Evolutionary conservation across 2,888 invertebrate genomes (phyloP), one percentile per base, ranked within the genome.

Genomic region (Himalopsyche anomala): DNA sequence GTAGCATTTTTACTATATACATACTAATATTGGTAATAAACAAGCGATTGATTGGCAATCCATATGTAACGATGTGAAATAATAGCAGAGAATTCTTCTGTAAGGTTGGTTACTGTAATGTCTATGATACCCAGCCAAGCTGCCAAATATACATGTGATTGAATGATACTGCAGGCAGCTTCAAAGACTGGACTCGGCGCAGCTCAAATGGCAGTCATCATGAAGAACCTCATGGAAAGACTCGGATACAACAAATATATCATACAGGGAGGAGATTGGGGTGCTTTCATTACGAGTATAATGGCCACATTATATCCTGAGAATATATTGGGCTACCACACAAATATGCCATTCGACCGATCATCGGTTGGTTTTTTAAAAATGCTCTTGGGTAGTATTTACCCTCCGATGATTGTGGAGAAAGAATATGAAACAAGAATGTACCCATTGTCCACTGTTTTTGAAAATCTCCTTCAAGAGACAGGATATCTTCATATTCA

Each of bases 211-310:
- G 94, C 94, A 0, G 92, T 94, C 0, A 90, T 96, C 1, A 91
- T 96, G 89, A 93, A 93, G 86, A 95, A 95, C 89, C 92, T 97
- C 6, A 96, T 97, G 96, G 90, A 92, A 15, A 92, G 96, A 6
- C 90, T 97, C 0, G 95, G 95, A 0, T 93, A 93, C 90, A 89
- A 93, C 0, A 91, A 93, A 86, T 97, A 94, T 91, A 96, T 95
- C 89, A 91, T 95, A 0, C 96, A 97, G 89, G 96, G 96, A 0
- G 96, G 96, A 0, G 96, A 96, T 90, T 94, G 95, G 93, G 97
- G 97, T 0, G 92, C 95, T 6, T 28, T 92, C 0, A 93, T 96
- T 5, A 94, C 93, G 0, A 91, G 93, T 0, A 90, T 92, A 28
- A 92, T 97, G 91, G 94, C 95, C 0, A 93, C 94, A 0, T 88